Percentiles rank a stretch among this genome's conserved stretches.
These are phyloP conservation scores for Scaptomyza montana DNA, from an alignment of 1,140 invertebrate genomes.

Conservation along the genomic window DNA sequence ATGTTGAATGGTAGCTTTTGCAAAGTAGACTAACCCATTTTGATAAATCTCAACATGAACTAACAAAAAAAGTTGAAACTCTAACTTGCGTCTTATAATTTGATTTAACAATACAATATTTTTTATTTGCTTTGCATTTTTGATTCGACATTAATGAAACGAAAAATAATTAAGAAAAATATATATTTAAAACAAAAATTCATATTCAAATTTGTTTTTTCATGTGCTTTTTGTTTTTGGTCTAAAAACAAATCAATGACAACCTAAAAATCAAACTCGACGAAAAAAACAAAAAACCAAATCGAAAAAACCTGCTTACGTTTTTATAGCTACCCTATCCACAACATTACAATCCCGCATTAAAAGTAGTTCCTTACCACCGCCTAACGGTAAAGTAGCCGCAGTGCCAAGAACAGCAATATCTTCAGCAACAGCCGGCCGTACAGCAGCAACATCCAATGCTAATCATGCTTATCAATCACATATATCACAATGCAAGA, in stretches of 20 bases:
- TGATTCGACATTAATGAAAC: conserved; percentile 32
- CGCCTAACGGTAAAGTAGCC: conserved; percentile 81
- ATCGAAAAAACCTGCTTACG: conserved; percentile 67
- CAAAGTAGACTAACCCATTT: conserved; percentile 63
- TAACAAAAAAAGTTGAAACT: conserved; percentile 25
- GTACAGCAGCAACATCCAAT: conserved; percentile 62
- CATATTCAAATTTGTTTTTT: conserved; percentile 59
- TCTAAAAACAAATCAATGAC: conserved; percentile 42
- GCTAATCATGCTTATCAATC: conserved; percentile 79
- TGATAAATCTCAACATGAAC: conserved; percentile 28
- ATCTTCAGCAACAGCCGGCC: conserved; percentile 37
- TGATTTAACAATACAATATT: background rate
- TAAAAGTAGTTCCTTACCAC: conserved; percentile 84
- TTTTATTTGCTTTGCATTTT: conserved; percentile 50
- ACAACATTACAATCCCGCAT: conserved; percentile 85
- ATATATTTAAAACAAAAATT: conserved; percentile 55
- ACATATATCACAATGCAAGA: conserved; percentile 69
- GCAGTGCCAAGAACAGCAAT: conserved; percentile 67
- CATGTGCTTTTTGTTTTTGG: conserved; percentile 72
- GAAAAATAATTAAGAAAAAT: conserved; percentile 24
- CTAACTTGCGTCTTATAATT: conserved; percentile 9
- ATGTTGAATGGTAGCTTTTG: conserved; percentile 8
- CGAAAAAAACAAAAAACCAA: conserved; percentile 44
- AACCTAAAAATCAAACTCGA: conserved; percentile 29
- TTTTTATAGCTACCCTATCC: conserved; percentile 85